Evolutionary conservation across 2,797 vertebrate species (phyloP).

Genomic region (Trichosurus vulpecula): DNA sequence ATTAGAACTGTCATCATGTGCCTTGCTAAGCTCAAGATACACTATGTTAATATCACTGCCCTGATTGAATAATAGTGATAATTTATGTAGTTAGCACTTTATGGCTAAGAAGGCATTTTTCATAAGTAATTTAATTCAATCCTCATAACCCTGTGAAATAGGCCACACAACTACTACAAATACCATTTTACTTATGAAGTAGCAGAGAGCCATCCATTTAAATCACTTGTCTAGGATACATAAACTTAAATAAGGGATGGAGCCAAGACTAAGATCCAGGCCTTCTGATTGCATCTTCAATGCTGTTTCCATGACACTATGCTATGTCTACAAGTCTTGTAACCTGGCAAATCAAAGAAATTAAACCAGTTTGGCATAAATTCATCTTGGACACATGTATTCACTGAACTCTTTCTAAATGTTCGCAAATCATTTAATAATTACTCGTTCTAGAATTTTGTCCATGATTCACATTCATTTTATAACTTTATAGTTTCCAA

Average conservation of each 20-base stretch:
- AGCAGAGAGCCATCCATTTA: background rate
- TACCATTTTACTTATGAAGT: background rate
- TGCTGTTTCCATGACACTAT: background rate
- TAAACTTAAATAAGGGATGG: background rate
- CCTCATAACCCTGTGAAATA: background rate
- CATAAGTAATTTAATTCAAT: background rate
- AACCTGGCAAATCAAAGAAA: slow-evolving; percentile 1
- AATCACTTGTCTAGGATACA: background rate
- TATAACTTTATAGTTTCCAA: background rate
- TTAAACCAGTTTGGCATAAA: background rate
- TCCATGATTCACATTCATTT: background rate
- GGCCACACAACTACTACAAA: background rate
- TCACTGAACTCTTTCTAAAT: slow-evolving; percentile 1
- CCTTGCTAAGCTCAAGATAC: background rate
- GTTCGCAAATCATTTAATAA: background rate
- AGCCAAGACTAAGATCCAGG: background rate
- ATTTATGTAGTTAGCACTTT: background rate
- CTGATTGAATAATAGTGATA: background rate
- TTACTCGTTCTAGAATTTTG: slow-evolving; percentile 15
- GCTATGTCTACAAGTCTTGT: background rate
- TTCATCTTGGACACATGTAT: background rate
- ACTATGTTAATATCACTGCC: background rate
- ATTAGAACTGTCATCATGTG: background rate
- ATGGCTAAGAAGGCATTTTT: background rate
- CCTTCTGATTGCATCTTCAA: background rate